Conservation (phyloP, 2,113 vertebrate species). For the Takifugu flavidus region DNA sequence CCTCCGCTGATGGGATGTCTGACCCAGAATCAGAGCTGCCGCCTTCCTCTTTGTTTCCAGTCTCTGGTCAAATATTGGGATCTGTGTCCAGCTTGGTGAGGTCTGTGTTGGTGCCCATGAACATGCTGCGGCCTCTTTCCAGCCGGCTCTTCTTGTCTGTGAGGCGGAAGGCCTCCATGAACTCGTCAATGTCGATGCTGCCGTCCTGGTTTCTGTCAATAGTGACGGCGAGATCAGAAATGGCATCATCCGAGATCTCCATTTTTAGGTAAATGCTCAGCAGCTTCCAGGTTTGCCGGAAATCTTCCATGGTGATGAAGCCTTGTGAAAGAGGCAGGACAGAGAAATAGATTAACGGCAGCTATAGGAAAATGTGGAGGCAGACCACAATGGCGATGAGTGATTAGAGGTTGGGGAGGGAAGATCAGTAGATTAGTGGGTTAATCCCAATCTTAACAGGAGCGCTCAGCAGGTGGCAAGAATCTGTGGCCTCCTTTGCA, state of each 20-base stretch:
- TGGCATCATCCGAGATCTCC: slow-evolving; percentile 80
- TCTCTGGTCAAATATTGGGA: slow-evolving; percentile 49
- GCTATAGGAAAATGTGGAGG: background rate
- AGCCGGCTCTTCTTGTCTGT: slow-evolving; percentile 79
- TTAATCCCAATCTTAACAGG: slow-evolving; percentile 49
- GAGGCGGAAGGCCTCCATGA: slow-evolving; percentile 94
- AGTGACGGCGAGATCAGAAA: slow-evolving; percentile 81
- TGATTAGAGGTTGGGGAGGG: slow-evolving; percentile 6
- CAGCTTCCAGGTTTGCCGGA: slow-evolving; percentile 89
- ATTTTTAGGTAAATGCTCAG: slow-evolving; percentile 86
- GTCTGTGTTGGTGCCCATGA: slow-evolving; percentile 62
- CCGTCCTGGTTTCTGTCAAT: slow-evolving; percentile 93
- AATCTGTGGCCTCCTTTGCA: slow-evolving; percentile 5
- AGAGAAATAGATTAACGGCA: slow-evolving; percentile 1
- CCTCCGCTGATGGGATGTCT: background rate
- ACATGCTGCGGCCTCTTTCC: slow-evolving; percentile 70
- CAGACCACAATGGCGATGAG: background rate
- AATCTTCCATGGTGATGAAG: slow-evolving; percentile 88
- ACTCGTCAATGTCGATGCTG: slow-evolving; percentile 91
- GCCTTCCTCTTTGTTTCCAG: background rate
- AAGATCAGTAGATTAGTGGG: slow-evolving; percentile 51
- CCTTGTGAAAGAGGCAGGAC: slow-evolving; percentile 64
- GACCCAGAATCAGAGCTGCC: background rate
- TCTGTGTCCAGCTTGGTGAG: slow-evolving; percentile 63
- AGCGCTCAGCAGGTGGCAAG: slow-evolving; percentile 26